Evolutionary conservation across 2,888 invertebrate genomes (phyloP).

Genomic region (Ischnus inquisitorius): DNA sequence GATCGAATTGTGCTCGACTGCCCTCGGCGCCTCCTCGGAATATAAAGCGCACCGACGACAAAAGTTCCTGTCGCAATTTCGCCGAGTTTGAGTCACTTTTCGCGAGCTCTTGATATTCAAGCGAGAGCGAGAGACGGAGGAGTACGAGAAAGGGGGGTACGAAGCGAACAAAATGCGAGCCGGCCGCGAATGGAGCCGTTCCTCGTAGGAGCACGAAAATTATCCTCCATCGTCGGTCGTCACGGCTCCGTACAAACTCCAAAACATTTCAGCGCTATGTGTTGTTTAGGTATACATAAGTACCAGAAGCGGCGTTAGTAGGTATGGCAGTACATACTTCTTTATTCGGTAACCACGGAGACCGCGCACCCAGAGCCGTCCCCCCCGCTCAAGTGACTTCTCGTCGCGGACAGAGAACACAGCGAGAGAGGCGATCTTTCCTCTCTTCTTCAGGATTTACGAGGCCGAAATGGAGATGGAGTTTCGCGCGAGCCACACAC

Average conservation of each 20-base stretch:
- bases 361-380: constrained; percentile 29
- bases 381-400: constrained; percentile 8
- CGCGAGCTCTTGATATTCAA: background rate
- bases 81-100: constrained; percentile 2
- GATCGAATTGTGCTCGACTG: background rate
- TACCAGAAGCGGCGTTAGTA: constrained; percentile 4
- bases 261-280: constrained; percentile 16
- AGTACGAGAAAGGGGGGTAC: background rate
- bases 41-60: background rate
- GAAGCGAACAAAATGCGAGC: constrained; percentile 4
- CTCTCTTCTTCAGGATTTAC: constrained; percentile 67
- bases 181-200: background rate
- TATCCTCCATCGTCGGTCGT: constrained; percentile 5
- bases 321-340: constrained; percentile 58
- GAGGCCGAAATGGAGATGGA: constrained; percentile 71
- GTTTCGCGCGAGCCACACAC: constrained; percentile 29
- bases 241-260: background rate
- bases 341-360: constrained; percentile 68
- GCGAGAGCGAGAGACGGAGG: background rate
- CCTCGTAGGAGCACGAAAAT: constrained; percentile 6
- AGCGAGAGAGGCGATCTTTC: constrained; percentile 37
- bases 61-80: background rate
- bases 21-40: background rate
- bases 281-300: constrained; percentile 10
- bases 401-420: constrained; percentile 24